phyloP scores from a whole-genome alignment of 2,888 invertebrate genomes.

The Abrostola triplasia region DNA sequence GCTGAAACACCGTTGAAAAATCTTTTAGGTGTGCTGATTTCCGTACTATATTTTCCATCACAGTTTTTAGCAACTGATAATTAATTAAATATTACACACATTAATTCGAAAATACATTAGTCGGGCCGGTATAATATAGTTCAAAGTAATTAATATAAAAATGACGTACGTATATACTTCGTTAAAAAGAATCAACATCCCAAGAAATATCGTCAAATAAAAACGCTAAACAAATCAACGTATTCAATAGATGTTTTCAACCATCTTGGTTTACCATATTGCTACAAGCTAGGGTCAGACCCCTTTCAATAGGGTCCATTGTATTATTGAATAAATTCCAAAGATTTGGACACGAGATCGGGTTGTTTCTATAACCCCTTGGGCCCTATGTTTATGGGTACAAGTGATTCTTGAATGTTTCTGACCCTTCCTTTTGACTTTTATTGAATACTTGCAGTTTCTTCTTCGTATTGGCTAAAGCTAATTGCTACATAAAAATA shows the following conservation, averaged over 20 bases:
- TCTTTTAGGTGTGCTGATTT: too few species aligned
- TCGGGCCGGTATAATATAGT: too few species aligned
- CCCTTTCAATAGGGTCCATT: slow-evolving; percentile 35
- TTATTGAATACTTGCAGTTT: neutral
- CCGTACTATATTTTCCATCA: too few species aligned
- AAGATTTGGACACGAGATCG: slow-evolving; percentile 62
- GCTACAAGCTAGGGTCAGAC: slow-evolving; percentile 56
- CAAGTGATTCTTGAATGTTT: slow-evolving; percentile 49
- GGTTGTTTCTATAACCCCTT: slow-evolving; percentile 53
- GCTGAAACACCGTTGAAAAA: too few species aligned
- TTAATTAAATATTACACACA: too few species aligned
- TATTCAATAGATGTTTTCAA: slow-evolving; percentile 18
- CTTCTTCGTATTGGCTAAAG: neutral
- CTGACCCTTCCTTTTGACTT: neutral
- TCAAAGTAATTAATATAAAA: neutral
- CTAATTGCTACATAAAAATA: too few species aligned
- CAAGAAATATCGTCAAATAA: neutral
- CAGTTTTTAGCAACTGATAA: too few species aligned
- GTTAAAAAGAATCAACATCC: neutral
- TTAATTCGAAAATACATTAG: too few species aligned
- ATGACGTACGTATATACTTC: neutral
- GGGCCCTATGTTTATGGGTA: slow-evolving; percentile 15
- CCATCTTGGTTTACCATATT: slow-evolving; percentile 34
- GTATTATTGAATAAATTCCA: slow-evolving; percentile 65
- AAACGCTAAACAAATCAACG: neutral